Evolutionary conservation across 2,113 vertebrate genomes (phyloP).

Genomic region (Cichladusa arquata): DNA sequence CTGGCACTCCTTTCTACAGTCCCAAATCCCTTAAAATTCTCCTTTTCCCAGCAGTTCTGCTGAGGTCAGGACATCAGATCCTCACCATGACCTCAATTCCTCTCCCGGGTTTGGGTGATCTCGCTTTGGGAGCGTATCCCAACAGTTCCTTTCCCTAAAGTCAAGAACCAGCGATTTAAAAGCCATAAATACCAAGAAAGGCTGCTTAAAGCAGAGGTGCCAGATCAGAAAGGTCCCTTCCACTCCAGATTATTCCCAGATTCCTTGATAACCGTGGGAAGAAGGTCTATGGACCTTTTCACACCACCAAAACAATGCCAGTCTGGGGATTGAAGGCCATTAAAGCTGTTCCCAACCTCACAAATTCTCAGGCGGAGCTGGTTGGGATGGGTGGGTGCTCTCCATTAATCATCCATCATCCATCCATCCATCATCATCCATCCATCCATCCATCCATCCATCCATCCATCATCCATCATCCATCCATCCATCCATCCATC

Average conservation of each 20-base stretch:
- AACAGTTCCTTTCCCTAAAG: background rate
- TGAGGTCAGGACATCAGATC: background rate
- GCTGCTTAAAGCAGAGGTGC: background rate
- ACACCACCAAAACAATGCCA: background rate
- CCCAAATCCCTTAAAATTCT: background rate
- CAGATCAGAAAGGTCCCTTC: background rate
- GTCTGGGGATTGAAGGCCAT: background rate
- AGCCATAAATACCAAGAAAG: background rate
- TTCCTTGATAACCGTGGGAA: background rate
- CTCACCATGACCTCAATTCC: background rate
- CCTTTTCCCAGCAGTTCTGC: background rate
- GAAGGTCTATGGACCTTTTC: background rate
- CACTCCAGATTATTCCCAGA: background rate
- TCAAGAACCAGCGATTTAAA: fast-evolving
- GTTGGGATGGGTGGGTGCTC: background rate
- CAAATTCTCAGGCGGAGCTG: background rate
- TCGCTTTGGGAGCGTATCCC: background rate
- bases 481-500: background rate
- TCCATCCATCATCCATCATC: background rate
- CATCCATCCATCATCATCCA: background rate
- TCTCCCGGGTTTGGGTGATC: background rate
- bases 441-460: background rate
- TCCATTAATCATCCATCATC: background rate
- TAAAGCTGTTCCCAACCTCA: background rate
- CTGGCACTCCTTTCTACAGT: no score